Evolutionary conservation across 2,888 invertebrate genomes (phyloP).

Genomic region (Pardosa pseudoannulata): DNA sequence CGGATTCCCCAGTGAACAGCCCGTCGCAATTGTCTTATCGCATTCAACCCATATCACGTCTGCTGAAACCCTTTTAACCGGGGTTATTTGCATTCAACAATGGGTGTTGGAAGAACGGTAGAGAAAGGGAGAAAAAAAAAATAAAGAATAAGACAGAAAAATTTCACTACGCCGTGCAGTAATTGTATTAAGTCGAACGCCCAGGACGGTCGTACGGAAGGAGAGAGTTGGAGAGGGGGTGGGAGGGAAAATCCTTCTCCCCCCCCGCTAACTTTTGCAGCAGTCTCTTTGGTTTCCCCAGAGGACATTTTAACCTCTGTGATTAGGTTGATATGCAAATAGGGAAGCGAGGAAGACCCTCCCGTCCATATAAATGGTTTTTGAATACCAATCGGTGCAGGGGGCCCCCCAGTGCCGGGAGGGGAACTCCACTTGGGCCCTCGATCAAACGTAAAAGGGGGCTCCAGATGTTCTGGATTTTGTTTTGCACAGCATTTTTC

Average conservation of each 20-base stretch:
- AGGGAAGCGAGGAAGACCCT: slow-evolving; percentile 18
- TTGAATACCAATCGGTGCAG: slow-evolving; percentile 66
- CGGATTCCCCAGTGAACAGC: slow-evolving; percentile 22
- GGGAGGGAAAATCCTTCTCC: slow-evolving; percentile 13
- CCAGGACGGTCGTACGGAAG: slow-evolving; percentile 38
- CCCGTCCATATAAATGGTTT: slow-evolving; percentile 70
- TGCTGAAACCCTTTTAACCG: slow-evolving; percentile 61
- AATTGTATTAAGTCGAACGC: slow-evolving; percentile 71
- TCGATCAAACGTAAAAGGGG: slow-evolving; percentile 54
- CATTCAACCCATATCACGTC: slow-evolving; percentile 60
- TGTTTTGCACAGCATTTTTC: slow-evolving; percentile 59
- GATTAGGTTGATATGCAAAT: slow-evolving; percentile 71
- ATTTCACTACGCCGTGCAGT: slow-evolving; percentile 45
- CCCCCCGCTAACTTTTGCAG: slow-evolving; percentile 37
- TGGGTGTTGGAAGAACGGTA: slow-evolving; percentile 14
- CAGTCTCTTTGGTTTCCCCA: slow-evolving; percentile 53
- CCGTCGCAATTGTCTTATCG: slow-evolving; percentile 28
- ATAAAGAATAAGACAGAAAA: slow-evolving; percentile 44
- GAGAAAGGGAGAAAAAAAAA: too few species aligned
- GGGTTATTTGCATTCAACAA: slow-evolving; percentile 54
- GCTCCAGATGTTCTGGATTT: slow-evolving; percentile 48
- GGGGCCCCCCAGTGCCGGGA: slow-evolving; percentile 13
- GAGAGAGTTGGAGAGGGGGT: slow-evolving; percentile 19
- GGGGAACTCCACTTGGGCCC: slow-evolving; percentile 37
- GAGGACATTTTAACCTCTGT: slow-evolving; percentile 68